Base-by-base conservation (phyloP, 1,140 invertebrate species). In the Theocolax elegans region DNA sequence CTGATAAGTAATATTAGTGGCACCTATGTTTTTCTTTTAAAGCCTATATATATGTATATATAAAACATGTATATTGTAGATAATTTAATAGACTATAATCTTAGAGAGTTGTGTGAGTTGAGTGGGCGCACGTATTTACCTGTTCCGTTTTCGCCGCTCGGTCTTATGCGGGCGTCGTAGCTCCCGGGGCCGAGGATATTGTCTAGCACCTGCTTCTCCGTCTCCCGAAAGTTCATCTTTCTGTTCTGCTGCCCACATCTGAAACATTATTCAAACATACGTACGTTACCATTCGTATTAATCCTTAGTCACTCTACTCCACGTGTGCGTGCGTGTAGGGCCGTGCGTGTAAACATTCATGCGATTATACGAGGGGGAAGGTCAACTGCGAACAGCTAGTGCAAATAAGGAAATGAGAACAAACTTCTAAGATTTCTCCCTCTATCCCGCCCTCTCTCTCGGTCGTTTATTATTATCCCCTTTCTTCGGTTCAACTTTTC, bases 121-220 rank as follows among this genome's bases (percentile, higher is more conserved):
- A 21, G 23, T 51, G 31, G n/a, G 27, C 31, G 42, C 15, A 19
- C 25, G 35, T 64, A 87, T 91, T 90, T 88, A 95, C 94, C 95
- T 90, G 94, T 95, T 80, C 93, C 94, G 83, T 97, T 96, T 83
- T 95, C 92, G 74, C 95, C 95, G 63, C 94, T 95, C 48, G 95
- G 95, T 82, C 95, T 87, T 81, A 97, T 97, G 76, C 95, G 88
- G 71, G 94, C 94, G 87, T 97, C 95, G 89, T 97, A 97, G 73
- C 92, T 90, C 73, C 93, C 92, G 69, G 92, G 92, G 73, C 95
- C 94, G 75, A 97, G 89, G 83, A 97, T 97, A 86, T 93, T 91
- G 87, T 97, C 95, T 84, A 97, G 87, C 77, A 97, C 94, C 86
- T 95, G 91, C 85, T 97, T 97, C 87, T 97, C 95, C 86, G 94